Evolutionary conservation across 2,113 vertebrate species (phyloP).

Genomic region (Colaptes auratus): DNA sequence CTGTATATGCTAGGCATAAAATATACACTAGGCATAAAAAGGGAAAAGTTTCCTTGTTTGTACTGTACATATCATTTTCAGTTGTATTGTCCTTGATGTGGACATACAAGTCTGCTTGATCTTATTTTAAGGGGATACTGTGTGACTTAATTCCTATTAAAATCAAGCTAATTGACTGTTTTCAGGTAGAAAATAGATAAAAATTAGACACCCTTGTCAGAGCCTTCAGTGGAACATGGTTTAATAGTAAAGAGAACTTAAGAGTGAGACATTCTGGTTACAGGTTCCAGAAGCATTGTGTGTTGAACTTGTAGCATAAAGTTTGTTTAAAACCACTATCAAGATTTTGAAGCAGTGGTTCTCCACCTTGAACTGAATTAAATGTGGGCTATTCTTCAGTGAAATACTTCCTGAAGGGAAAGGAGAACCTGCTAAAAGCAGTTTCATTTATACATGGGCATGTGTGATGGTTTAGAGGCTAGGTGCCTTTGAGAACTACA

Average conservation of each 20-base stretch:
- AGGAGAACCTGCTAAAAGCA: not conserved
- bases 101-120: not conserved
- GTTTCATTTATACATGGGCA: not conserved
- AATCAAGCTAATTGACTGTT: not conserved
- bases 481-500: too few species aligned
- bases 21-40: not conserved
- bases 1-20: not conserved
- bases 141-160: not conserved
- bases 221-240: not conserved
- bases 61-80: not conserved
- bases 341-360: not conserved
- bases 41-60: not conserved
- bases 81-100: not conserved
- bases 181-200: not conserved
- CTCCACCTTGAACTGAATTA: conserved; percentile 16
- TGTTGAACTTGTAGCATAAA: not conserved
- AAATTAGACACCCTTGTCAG: not conserved
- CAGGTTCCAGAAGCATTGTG: not conserved
- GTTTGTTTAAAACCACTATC: conserved; percentile 13
- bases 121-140: not conserved
- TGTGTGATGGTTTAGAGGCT: too few species aligned
- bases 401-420: not conserved
- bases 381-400: conserved; percentile 26
- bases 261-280: not conserved
- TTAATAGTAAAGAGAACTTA: not conserved